Evolutionary conservation across 2,113 vertebrate genomes (phyloP).

Genomic region (Prinia subflava): DNA sequence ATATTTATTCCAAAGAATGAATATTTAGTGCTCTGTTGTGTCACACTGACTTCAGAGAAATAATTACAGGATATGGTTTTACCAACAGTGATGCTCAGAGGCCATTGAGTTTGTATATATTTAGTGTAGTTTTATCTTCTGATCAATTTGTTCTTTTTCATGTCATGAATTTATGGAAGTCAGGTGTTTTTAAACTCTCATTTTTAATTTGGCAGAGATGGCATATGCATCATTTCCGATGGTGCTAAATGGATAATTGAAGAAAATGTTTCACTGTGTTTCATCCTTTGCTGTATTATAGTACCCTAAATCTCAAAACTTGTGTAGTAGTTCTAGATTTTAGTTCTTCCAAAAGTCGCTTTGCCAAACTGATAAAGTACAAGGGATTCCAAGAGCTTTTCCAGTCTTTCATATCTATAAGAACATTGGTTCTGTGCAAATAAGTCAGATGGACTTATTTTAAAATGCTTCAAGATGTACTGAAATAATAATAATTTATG

Average conservation of each 20-base stretch:
- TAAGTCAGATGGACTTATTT: background rate
- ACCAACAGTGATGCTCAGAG: slow-evolving; percentile 37
- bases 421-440: background rate
- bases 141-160: slow-evolving; percentile 50
- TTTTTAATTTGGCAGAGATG: slow-evolving; percentile 38
- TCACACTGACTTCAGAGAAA: slow-evolving; percentile 64
- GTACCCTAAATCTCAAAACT: background rate
- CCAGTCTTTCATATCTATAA: background rate
- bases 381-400: background rate
- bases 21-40: slow-evolving; percentile 69
- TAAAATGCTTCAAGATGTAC: background rate
- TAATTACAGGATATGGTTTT: slow-evolving; percentile 70
- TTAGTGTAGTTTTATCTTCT: slow-evolving; percentile 50
- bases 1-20: slow-evolving; percentile 72
- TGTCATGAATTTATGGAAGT: slow-evolving; percentile 53
- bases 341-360: background rate
- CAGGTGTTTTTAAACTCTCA: slow-evolving; percentile 14
- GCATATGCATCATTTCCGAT: background rate
- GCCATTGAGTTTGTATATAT: slow-evolving; percentile 43
- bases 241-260: slow-evolving; percentile 36
- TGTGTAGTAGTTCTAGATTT: background rate
- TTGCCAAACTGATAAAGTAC: background rate
- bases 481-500: background rate
- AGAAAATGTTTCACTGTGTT: slow-evolving; percentile 1
- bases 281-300: slow-evolving; percentile 20